Evolutionary conservation across 2,888 invertebrate genomes (phyloP).

Genomic region (Merodon equestris): DNA sequence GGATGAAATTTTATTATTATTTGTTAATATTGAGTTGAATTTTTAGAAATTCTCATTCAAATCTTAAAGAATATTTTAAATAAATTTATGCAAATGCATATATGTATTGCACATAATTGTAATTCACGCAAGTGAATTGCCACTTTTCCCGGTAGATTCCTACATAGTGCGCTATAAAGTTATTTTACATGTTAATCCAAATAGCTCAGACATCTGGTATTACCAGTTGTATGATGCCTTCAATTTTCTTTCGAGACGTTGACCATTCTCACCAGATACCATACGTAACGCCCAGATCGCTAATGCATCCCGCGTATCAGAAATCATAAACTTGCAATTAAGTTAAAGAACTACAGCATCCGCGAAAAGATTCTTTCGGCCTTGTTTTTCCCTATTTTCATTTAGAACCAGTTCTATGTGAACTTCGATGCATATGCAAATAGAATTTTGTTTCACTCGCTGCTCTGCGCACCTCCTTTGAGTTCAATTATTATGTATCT

Average conservation of each 20-base stretch:
- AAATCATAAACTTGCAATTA: conserved; percentile 56
- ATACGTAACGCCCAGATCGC: conserved; percentile 20
- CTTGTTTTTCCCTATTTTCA: neutral
- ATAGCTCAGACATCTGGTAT: conserved; percentile 20
- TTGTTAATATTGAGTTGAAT: too few species aligned
- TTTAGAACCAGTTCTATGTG: conserved; percentile 31
- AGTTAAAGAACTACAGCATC: conserved; percentile 51
- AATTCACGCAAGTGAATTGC: too few species aligned
- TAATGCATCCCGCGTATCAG: conserved; percentile 23
- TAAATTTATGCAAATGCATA: too few species aligned
- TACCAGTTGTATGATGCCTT: conserved; percentile 12
- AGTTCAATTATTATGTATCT: conserved; percentile 65
- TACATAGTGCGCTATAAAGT: conserved; percentile 27
- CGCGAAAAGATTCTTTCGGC: neutral
- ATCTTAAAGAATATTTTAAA: too few species aligned
- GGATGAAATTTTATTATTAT: too few species aligned
- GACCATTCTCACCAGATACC: conserved; percentile 32
- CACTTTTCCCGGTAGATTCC: too few species aligned
- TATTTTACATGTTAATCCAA: conserved; percentile 38
- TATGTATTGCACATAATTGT: too few species aligned
- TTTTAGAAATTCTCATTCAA: too few species aligned
- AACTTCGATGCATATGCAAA: conserved; percentile 28
- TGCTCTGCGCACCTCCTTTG: neutral
- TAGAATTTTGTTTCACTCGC: conserved; percentile 6
- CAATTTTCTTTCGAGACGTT: conserved; percentile 17